Conservation (phyloP, 2,888 invertebrate species). For the Dolichopus griseipennis region DNA sequence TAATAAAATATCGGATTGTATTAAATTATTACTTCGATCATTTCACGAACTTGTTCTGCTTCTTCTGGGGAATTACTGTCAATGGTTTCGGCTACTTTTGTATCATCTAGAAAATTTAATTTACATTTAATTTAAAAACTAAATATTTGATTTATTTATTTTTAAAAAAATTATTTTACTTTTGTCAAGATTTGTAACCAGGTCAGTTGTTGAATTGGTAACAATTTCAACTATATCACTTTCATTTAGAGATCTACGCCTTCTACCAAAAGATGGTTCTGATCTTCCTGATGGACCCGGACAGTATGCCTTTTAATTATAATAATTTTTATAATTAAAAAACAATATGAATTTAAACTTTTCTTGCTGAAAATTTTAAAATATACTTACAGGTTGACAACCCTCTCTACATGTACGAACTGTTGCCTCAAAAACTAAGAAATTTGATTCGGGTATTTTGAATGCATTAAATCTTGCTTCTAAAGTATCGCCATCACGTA, state of each 20-base stretch:
- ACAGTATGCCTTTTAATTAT: slow-evolving; percentile 60
- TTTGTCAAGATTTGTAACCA: slow-evolving; percentile 17
- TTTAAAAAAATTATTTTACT: slow-evolving; percentile 12
- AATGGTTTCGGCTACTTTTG: slow-evolving; percentile 24
- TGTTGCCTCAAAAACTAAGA: slow-evolving; percentile 85
- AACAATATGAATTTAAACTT: slow-evolving; percentile 20
- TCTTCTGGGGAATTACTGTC: slow-evolving; percentile 33
- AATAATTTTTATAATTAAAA: no score
- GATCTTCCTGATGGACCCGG: slow-evolving; percentile 68
- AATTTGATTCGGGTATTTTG: slow-evolving; percentile 89
- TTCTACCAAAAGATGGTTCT: slow-evolving; percentile 73
- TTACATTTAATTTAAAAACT: slow-evolving; percentile 10
- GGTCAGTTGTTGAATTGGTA: slow-evolving; percentile 21
- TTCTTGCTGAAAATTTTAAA: neutral
- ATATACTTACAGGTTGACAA: slow-evolving; percentile 61
- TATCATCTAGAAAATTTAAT: slow-evolving; percentile 18
- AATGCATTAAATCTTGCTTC: slow-evolving; percentile 90
- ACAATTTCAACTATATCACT: slow-evolving; percentile 25
- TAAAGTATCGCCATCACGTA: slow-evolving; percentile 74
- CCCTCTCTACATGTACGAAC: slow-evolving; percentile 82
- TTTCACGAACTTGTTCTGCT: slow-evolving; percentile 75
- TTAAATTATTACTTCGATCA: slow-evolving; percentile 62
- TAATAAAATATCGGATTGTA: neutral
- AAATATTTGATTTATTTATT: no score
- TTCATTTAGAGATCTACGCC: slow-evolving; percentile 47